Evolutionary conservation across 2,888 invertebrate genomes (phyloP).

Genomic region (Actias luna): DNA sequence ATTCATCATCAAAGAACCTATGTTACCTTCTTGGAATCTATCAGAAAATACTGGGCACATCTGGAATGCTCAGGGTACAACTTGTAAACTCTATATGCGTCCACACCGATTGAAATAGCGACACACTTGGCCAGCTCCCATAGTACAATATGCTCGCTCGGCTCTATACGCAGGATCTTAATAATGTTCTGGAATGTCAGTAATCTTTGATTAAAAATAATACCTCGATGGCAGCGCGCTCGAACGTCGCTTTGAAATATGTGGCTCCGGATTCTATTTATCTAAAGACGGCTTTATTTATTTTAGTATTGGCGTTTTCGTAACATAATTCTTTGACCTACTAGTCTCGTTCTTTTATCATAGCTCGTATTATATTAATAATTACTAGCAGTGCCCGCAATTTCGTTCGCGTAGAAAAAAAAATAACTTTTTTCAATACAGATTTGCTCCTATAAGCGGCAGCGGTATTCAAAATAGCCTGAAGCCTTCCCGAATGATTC

Average conservation of each 20-base stretch:
- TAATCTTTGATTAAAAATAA: neutral
- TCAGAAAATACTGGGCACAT: constrained; percentile 44
- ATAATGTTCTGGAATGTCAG: constrained; percentile 76
- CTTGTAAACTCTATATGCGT: constrained; percentile 80
- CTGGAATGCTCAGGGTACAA: constrained; percentile 45
- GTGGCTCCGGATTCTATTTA: neutral
- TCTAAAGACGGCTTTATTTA: neutral
- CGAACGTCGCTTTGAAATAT: neutral
- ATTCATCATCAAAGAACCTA: too few relatives aligned
- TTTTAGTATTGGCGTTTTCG: neutral
- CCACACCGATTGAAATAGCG: constrained; percentile 84
- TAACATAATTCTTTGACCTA: neutral
- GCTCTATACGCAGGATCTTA: constrained; percentile 81
- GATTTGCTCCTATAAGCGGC: too few relatives aligned
- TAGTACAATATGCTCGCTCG: constrained; percentile 84
- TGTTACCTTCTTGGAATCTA: constrained; percentile 33
- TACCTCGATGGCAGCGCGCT: neutral
- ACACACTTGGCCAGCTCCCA: constrained; percentile 86
- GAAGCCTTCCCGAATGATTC: too few relatives aligned
- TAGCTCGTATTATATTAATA: too few relatives aligned
- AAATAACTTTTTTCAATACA: too few relatives aligned
- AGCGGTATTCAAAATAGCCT: too few relatives aligned
- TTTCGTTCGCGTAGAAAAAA: too few relatives aligned
- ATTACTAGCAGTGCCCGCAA: too few relatives aligned
- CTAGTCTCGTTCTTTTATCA: too few relatives aligned